Percentiles rank a stretch among this genome's conserved stretches.
Evolutionary conservation across 2,113 vertebrate genomes (phyloP).

Genomic region (Ophiodon elongatus): DNA sequence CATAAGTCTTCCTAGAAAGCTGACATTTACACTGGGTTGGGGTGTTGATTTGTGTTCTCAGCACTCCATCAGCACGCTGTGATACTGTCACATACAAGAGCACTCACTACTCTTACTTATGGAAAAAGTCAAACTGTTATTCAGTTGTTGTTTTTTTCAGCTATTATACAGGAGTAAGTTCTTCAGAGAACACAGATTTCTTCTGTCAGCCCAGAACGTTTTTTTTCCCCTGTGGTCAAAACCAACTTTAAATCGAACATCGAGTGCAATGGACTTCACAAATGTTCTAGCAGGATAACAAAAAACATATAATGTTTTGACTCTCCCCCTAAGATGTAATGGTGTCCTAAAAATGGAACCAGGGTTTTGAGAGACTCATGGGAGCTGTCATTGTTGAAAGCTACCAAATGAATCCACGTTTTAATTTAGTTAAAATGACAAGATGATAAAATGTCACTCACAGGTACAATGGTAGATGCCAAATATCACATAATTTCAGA

Average conservation of each 20-base stretch:
- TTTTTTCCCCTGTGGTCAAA: background rate
- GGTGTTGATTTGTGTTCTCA: slow-evolving; percentile 13
- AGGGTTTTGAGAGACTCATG: slow-evolving; percentile 8
- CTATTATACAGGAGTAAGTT: slow-evolving; percentile 2
- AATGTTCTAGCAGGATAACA: too few relatives aligned
- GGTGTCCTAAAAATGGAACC: background rate
- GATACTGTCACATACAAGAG: background rate
- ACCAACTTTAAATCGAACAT: slow-evolving; percentile 28
- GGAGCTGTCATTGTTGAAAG: slow-evolving; percentile 22
- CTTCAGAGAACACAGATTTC: background rate
- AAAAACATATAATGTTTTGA: too few relatives aligned
- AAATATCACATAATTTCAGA: slow-evolving; percentile 7
- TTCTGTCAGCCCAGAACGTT: background rate
- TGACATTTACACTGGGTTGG: slow-evolving; percentile 2
- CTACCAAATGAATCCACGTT: slow-evolving; percentile 12
- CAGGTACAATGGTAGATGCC: background rate
- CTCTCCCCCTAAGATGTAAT: background rate
- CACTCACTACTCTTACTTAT: background rate
- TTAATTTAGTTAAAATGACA: slow-evolving; percentile 17
- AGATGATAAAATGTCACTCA: slow-evolving; percentile 4
- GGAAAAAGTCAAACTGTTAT: background rate
- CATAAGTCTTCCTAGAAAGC: slow-evolving; percentile 6
- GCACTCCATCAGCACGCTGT: background rate
- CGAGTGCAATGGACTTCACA: background rate
- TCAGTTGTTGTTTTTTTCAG: background rate